phyloP scores from a whole-genome alignment of 2,888 invertebrate species.

The Melipona bicolor region DNA sequence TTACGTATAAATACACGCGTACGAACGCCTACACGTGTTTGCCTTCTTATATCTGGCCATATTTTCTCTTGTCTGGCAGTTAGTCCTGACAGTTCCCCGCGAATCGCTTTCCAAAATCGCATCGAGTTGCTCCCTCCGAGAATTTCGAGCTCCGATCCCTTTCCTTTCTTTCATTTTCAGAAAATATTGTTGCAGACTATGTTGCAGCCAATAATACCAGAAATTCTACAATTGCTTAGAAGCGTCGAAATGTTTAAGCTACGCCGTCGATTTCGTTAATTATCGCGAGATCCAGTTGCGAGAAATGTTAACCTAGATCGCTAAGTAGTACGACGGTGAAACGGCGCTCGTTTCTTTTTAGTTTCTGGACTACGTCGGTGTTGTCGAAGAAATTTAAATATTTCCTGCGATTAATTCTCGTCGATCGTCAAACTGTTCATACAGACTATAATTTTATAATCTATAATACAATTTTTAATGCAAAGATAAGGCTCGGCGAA shows the following conservation, averaged over 20 bases:
- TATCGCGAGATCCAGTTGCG: slow-evolving; percentile 13
- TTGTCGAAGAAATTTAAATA: slow-evolving; percentile 55
- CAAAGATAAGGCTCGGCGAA: too few relatives aligned
- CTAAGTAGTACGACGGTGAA: slow-evolving; percentile 42
- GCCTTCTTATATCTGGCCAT: slow-evolving; percentile 80
- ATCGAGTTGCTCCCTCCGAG: slow-evolving; percentile 52
- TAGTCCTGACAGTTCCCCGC: slow-evolving; percentile 47
- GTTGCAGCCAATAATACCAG: too few relatives aligned
- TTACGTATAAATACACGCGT: slow-evolving; percentile 81
- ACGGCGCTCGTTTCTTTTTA: slow-evolving; percentile 28
- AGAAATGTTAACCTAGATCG: slow-evolving; percentile 57
- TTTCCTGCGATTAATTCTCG: neutral
- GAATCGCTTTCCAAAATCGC: slow-evolving; percentile 53
- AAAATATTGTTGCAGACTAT: too few relatives aligned
- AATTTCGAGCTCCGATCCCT: slow-evolving; percentile 35
- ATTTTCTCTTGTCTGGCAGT: slow-evolving; percentile 59
- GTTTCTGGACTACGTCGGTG: slow-evolving; percentile 25
- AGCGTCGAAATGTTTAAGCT: neutral
- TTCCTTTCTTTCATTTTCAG: neutral
- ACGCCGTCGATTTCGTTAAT: neutral
- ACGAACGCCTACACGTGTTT: slow-evolving; percentile 75
- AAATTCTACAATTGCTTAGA: neutral
- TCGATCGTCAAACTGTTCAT: too few relatives aligned
- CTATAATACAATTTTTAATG: too few relatives aligned
- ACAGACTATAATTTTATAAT: too few relatives aligned